phyloP scores from a whole-genome alignment of 2,888 invertebrate genomes.

The Ctena decussata region DNA sequence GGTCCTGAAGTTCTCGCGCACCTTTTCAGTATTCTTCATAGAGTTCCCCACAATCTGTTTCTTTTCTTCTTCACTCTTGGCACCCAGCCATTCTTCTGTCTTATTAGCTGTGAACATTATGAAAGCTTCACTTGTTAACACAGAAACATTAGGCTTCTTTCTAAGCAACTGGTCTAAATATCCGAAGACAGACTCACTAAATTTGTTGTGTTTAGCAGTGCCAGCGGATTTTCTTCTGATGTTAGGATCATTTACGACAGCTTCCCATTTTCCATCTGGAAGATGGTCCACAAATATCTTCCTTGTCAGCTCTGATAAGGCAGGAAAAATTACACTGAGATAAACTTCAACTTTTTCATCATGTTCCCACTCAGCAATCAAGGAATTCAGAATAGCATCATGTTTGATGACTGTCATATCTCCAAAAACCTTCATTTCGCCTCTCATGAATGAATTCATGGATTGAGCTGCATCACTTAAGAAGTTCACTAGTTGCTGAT shows the following conservation, averaged over 20 bases:
- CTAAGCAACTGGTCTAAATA: constrained; percentile 36
- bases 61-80: constrained; percentile 40
- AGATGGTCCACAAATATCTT: constrained; percentile 14
- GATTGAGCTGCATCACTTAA: constrained; percentile 3
- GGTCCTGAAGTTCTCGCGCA: not conserved
- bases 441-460: constrained; percentile 9
- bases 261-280: constrained; percentile 19
- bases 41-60: constrained; percentile 22
- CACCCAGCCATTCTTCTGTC: constrained; percentile 43
- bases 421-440: not conserved
- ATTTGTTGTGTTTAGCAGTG: constrained; percentile 27
- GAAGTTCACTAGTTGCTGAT: constrained; percentile 22
- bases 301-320: constrained; percentile 6
- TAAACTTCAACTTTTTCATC: not conserved
- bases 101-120: constrained; percentile 57
- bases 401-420: constrained; percentile 3
- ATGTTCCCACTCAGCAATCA: not conserved
- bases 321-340: not conserved
- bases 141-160: constrained; percentile 31
- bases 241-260: not conserved
- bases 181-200: constrained; percentile 49
- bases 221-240: not conserved
- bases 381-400: not conserved
- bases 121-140: constrained; percentile 32
- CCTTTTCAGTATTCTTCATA: not conserved